Evolutionary conservation across 2,888 invertebrate genomes (phyloP), one percentile per base, ranked within the genome.

Genomic region (Rhagonycha lutea): DNA sequence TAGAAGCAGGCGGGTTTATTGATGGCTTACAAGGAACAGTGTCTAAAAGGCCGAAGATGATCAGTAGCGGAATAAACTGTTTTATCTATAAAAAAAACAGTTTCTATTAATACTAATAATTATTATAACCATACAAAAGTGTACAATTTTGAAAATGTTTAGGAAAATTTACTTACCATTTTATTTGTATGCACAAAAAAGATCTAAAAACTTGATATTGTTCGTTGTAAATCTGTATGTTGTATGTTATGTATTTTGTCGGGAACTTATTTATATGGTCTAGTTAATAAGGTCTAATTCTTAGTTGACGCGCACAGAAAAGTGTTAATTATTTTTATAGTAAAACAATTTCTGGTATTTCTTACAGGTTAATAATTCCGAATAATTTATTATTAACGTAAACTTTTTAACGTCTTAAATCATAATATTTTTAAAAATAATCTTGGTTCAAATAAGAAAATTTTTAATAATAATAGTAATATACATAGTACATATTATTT

Each of bases 1-100:
- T 78, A 10, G 68, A 73, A 72, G 32, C 72, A 85, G 79, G 90
- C 85, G 68, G 32, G 10, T 83, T 90, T 91, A 79, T 91, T 14
- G 29, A 29, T 10, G 75, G 68, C 18, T 29, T 71, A 14, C 62
- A 74, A 26, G n/a, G 14, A 8, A 29, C 14, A 24, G 67, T 5
- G 14, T 9, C 12, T n/a, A 65, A 61, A 67, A 60, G 9, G 8
- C 14, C 14, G 10, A 47, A 68, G 18, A 26, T 14, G 14, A 28
- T 12, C n/a, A 32, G 23, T 14, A 68, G 11, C 18, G 24, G 10
- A n/a, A 69, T 4, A 26, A 67, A 23, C 3, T 24, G 24, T 18
- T 62, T 68, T 60, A 76, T 68, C 76, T 76, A 63, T 14, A 76
- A 76, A 1, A n/a, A 61, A 62, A 9, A 23, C 62, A 10, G 24